These are phyloP conservation scores for Hirtodrosophila trivittata DNA, from an alignment of 2,888 invertebrate genomes.

Conservation along the genomic window DNA sequence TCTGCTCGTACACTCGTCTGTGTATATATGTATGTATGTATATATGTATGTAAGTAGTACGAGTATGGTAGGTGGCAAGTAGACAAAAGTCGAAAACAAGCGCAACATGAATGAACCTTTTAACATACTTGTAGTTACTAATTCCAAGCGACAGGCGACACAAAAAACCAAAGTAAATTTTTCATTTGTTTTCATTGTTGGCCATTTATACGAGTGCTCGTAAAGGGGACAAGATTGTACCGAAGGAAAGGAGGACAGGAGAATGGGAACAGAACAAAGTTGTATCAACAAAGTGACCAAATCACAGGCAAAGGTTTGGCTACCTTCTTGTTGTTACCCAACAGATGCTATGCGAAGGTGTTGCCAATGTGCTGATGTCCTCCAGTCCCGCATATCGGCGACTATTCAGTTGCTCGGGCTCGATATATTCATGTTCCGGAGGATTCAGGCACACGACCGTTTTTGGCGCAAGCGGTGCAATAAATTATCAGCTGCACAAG, in stretches of 20 bases:
- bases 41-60: neutral
- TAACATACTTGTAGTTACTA: constrained; percentile 81
- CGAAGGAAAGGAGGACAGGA: constrained; percentile 33
- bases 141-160: constrained; percentile 79
- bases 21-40: neutral
- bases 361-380: constrained; percentile 49
- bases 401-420: constrained; percentile 40
- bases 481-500: constrained; percentile 77
- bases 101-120: constrained; percentile 80
- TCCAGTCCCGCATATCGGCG: constrained; percentile 52
- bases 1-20: too few relatives aligned
- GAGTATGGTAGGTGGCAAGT: constrained; percentile 56
- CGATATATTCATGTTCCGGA: constrained; percentile 43
- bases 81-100: constrained; percentile 76
- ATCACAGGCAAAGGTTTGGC: constrained; percentile 59
- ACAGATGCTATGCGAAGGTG: constrained; percentile 71
- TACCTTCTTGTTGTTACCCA: constrained; percentile 44
- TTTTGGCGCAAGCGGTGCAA: constrained; percentile 73
- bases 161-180: constrained; percentile 66
- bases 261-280: constrained; percentile 65
- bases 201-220: constrained; percentile 31
- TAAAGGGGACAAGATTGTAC: constrained; percentile 1
- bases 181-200: constrained; percentile 73
- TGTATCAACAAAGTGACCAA: constrained; percentile 73
- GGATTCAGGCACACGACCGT: constrained; percentile 73